Evolutionary conservation across 2,113 vertebrate species (phyloP), one percentile per base, ranked within the genome.

Genomic region (Peucedramus taeniatus): DNA sequence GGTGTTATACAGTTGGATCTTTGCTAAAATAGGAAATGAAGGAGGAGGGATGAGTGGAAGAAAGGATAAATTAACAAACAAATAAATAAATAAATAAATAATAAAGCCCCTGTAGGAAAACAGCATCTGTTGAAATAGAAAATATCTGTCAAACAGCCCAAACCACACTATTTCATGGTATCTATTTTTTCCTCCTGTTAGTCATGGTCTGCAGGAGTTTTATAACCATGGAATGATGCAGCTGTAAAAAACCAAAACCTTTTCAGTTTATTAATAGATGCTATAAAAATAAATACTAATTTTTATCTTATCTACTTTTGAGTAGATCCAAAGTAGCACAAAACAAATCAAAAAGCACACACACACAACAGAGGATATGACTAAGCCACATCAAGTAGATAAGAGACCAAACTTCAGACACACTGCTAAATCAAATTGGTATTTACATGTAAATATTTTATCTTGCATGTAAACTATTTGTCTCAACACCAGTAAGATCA

Each of bases 71-170:
- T 45, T 24, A 83, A 65, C 9, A 80, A 42, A 59, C 4, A 68
- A 78, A 57, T 3, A 65, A 45, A 69, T 6, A 70, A 70, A 57
- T 3, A 84, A 76, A 72, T 77, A 84, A 83, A 65, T 85, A 60
- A 80, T 54, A 61, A 91, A 66, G 16, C 28, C 91, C 16, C 87
- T 87, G 82, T 82, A 85, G 94, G 87, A 96, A 96, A 94, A 90
- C 91, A 89, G 96, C 96, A 97, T 98, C 97, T 97, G 96, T 93
- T 97, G 94, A 94, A 97, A 93, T 65, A 90, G 76, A 90, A 93
- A 95, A 92, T 84, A 70, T 90, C 85, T 96, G 97, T 93, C 95
- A 97, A 97, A 94, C 89, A 97, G 90, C 83, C 80, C 80, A 97
- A 97, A 97, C 96, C 86, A 90, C 91, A 88, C 70, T 78, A 89